Conservation (phyloP, 2,888 invertebrate species). For the Galeruca laticollis region DNA sequence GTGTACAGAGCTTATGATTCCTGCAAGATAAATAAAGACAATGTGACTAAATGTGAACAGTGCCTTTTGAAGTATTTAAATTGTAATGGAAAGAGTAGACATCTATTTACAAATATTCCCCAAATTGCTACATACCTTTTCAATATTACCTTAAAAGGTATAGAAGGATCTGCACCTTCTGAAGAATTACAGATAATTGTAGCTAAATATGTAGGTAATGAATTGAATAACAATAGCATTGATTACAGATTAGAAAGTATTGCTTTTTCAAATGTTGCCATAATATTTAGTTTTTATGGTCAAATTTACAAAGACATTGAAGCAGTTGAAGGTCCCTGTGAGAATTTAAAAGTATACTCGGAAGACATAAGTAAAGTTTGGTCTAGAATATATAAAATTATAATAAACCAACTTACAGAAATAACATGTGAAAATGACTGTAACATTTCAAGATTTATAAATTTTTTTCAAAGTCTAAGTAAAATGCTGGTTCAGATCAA, state of each 20-base stretch:
- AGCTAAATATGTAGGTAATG: slow-evolving; percentile 29
- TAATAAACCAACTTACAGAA: slow-evolving; percentile 35
- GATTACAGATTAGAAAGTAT: slow-evolving; percentile 28
- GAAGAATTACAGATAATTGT: slow-evolving; percentile 39
- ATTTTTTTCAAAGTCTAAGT: slow-evolving; percentile 39
- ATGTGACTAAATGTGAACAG: slow-evolving; percentile 48
- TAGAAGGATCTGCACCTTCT: slow-evolving; percentile 26
- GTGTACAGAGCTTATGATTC: slow-evolving; percentile 55
- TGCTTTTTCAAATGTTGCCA: slow-evolving; percentile 36
- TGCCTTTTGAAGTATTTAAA: slow-evolving; percentile 45
- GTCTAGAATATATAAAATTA: slow-evolving; percentile 44
- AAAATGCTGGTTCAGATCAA: slow-evolving; percentile 43
- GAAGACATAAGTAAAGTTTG: slow-evolving; percentile 45
- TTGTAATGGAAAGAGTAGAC: slow-evolving; percentile 32
- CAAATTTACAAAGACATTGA: slow-evolving; percentile 43
- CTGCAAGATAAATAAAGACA: slow-evolving; percentile 41
- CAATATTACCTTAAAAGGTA: slow-evolving; percentile 26
- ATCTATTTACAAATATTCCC: slow-evolving; percentile 33
- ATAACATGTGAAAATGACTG: slow-evolving; percentile 33
- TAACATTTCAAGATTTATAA: slow-evolving; percentile 29
- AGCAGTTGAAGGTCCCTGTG: slow-evolving; percentile 29
- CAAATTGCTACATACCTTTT: slow-evolving; percentile 42
- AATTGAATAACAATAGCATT: slow-evolving; percentile 15
- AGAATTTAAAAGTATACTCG: slow-evolving; percentile 42
- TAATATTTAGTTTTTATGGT: slow-evolving; percentile 42